Base-by-base conservation (phyloP, 35 echinoderm and acorn worm genomes). In the Apostichopus japonicus region DNA sequence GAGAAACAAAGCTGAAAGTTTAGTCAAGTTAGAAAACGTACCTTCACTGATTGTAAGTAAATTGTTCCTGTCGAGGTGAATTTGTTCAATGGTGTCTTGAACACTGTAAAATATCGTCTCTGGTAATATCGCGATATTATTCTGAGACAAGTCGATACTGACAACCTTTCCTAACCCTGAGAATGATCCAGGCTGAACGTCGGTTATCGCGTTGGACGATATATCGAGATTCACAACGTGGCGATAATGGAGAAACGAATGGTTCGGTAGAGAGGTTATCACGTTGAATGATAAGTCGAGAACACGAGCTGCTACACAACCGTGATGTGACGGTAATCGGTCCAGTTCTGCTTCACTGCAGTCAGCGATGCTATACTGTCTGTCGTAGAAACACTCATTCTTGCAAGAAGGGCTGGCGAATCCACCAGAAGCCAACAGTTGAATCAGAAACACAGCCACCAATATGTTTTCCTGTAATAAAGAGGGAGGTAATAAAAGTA, bases 11-110 rank as follows among this genome's bases (percentile, higher is more conserved):
- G 56, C 25, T 10, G 22, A 59, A 4, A 88, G 65, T 63, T 71
- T 24, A 22, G 86, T 27, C 86, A 88, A 73, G 62, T 88, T 19
- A 6, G 14, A 8, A 17, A 88, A 88, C 2, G 62, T 44, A 23
- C 59, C 65, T 3, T 17, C 33, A 24, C 24, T 21, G 16, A 88
- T 51, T 52, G 17, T 6, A 5, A 11, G 9, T 63, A 88, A 16
- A 6, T 71, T 21, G 62, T 88, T 88, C 16, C 86, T 88, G 25
- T 88, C 86, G n/a, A 88, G 61, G 14, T 88, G 86, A 6, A 88
- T 58, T 53, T 88, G 59, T 8, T 88, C n/a, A 6, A 88, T 53
- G 5, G 86, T 88, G 13, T n/a, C 23, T 6, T 65, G 51, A 54
- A 58, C 56, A 19, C 33, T 33, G 61, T 15, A 22, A 21, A 88